These are phyloP conservation scores for Eupithecia tripunctaria DNA, from an alignment of 2,888 invertebrate genomes.

Conservation along the genomic window DNA sequence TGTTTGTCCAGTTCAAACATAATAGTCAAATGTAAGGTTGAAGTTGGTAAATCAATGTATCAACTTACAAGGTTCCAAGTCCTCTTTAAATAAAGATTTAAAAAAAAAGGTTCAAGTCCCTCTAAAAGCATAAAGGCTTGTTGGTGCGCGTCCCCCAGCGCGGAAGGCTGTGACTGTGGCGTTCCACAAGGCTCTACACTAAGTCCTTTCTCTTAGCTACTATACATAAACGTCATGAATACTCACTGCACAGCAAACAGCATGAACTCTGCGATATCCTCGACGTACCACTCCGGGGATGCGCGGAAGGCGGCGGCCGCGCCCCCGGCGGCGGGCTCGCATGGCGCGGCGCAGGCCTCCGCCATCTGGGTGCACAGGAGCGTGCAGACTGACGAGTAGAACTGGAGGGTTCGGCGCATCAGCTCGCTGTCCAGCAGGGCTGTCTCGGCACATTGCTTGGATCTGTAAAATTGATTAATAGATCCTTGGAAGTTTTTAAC, in stretches of 20 bases:
- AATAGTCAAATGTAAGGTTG: no score
- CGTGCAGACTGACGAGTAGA: constrained; percentile 94
- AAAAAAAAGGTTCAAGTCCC: no score
- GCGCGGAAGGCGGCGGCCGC: constrained; percentile 90
- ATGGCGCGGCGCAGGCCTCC: constrained; percentile 67
- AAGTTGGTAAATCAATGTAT: no score
- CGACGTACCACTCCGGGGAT: constrained; percentile 98
- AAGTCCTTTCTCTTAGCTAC: not conserved
- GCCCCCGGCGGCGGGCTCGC: constrained; percentile 31
- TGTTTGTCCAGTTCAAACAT: no score
- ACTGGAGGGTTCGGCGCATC: constrained; percentile 92
- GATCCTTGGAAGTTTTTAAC: no score
- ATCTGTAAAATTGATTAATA: no score
- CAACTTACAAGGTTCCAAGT: no score
- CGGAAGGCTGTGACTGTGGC: not conserved
- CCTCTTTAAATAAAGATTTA: no score
- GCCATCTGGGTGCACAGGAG: constrained; percentile 92
- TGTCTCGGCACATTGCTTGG: constrained; percentile 96
- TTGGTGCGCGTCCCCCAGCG: not conserved
- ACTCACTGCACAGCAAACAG: constrained; percentile 95
- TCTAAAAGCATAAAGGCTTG: no score
- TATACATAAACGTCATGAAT: not conserved
- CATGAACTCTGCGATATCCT: constrained; percentile 98
- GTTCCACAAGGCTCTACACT: not conserved
- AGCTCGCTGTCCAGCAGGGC: constrained; percentile 93